A percentile compares a stretch with the other conserved stretches of the same genome.
Evolutionary conservation across 2,888 invertebrate genomes (phyloP).

Genomic region (Ennomos quercinarius): DNA sequence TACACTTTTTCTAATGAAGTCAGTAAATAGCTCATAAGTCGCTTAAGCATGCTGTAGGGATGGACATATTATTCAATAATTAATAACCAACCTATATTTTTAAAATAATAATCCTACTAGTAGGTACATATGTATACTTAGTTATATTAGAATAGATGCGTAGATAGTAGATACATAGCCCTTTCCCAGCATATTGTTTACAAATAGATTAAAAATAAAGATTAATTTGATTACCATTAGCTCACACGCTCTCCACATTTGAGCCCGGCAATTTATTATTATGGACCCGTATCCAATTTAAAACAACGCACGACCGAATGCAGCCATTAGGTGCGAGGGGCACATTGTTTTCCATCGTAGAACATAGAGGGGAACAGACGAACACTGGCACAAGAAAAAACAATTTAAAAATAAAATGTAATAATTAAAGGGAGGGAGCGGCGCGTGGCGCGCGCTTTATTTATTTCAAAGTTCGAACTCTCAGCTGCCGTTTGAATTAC

Average conservation of each 20-base stretch:
- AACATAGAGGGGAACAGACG: conserved; percentile 79
- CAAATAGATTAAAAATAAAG: conserved; percentile 65
- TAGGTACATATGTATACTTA: too few relatives aligned
- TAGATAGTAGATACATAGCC: conserved; percentile 6
- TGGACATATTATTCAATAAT: too few relatives aligned
- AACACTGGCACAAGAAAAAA: conserved; percentile 74
- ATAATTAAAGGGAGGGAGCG: conserved; percentile 82
- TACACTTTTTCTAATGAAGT: too few relatives aligned
- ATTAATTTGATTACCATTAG: conserved; percentile 83
- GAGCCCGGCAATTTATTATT: conserved; percentile 84
- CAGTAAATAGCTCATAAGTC: too few relatives aligned
- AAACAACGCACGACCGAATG: conserved; percentile 81
- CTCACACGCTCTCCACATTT: conserved; percentile 71
- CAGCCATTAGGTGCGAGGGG: conserved; percentile 74
- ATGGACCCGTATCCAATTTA: conserved; percentile 85
- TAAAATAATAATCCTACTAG: too few relatives aligned
- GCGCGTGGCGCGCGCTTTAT: conserved; percentile 81
- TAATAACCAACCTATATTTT: too few relatives aligned
- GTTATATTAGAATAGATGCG: too few relatives aligned
- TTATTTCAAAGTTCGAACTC: conserved; percentile 64
- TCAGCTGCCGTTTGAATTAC: conserved; percentile 80
- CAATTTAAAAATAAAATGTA: conserved; percentile 85
- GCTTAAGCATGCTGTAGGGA: too few relatives aligned
- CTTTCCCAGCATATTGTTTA: conserved; percentile 38
- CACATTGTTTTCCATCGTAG: conserved; percentile 76